phyloP scores from a whole-genome alignment of 2,797 vertebrate species.

The Neomorphus geoffroyi region DNA sequence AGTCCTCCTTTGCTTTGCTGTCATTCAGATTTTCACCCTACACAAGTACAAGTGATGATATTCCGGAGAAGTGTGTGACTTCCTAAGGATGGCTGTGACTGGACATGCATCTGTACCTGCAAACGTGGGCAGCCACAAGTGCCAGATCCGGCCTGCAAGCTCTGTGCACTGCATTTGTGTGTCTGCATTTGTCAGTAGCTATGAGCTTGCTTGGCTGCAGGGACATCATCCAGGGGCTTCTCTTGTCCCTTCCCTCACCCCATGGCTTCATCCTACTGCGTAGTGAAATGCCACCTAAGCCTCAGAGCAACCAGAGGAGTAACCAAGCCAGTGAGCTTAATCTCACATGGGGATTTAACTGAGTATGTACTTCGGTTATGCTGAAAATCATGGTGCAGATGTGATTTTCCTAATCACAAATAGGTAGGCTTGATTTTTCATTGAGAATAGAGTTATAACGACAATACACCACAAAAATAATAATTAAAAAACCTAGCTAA shows the following conservation, averaged over 20 bases:
- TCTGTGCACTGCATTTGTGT: accelerated
- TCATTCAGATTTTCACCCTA: background rate
- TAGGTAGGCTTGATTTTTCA: background rate
- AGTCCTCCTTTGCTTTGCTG: background rate
- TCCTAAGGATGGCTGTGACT: background rate
- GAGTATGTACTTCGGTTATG: background rate
- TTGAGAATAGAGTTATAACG: background rate
- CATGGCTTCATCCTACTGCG: background rate
- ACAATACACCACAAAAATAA: background rate
- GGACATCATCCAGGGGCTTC: background rate
- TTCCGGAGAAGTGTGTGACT: background rate
- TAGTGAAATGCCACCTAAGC: background rate
- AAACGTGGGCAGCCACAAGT: background rate
- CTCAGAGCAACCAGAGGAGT: background rate
- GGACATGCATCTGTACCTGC: accelerated
- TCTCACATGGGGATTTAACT: background rate
- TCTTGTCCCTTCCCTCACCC: background rate
- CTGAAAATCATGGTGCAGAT: background rate
- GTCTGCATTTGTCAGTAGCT: accelerated
- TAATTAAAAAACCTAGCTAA: background rate
- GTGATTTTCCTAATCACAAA: background rate
- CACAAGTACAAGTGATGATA: background rate
- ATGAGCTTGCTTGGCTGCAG: background rate
- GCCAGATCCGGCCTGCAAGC: background rate
- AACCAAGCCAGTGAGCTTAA: background rate